phyloP scores from a whole-genome alignment of 2,888 invertebrate genomes.

The Tuberolachnus salignus region DNA sequence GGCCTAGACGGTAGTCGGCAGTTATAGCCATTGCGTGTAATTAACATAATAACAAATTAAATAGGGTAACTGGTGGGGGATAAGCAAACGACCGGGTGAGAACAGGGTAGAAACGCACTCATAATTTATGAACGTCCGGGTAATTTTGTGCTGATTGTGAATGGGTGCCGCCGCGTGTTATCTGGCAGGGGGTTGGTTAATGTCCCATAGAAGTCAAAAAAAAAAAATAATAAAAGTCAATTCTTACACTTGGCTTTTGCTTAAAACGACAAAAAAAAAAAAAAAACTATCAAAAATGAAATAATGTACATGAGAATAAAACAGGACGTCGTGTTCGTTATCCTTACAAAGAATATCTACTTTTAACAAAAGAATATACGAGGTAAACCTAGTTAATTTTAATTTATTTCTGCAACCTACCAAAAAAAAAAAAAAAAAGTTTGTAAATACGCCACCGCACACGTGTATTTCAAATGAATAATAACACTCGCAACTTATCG shows the following conservation, averaged over 20 bases:
- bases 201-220: slow-evolving; percentile 48
- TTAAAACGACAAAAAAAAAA: slow-evolving; percentile 12
- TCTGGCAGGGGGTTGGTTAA: slow-evolving; percentile 46
- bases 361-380: slow-evolving; percentile 3
- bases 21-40: slow-evolving; percentile 45
- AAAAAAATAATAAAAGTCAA: slow-evolving; percentile 42
- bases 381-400: not conserved
- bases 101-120: slow-evolving; percentile 19
- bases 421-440: no score
- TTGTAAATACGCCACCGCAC: no score
- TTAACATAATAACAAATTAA: slow-evolving; percentile 56
- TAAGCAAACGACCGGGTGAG: slow-evolving; percentile 42
- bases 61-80: slow-evolving; percentile 4
- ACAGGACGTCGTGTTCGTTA: slow-evolving; percentile 21
- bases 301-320: slow-evolving; percentile 7
- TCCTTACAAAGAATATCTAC: not conserved
- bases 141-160: slow-evolving; percentile 54
- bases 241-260: slow-evolving; percentile 41
- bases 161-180: slow-evolving; percentile 42
- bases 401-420: not conserved
- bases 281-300: not conserved
- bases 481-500: not conserved
- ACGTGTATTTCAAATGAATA: no score
- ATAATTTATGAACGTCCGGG: slow-evolving; percentile 51
- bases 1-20: slow-evolving; percentile 13